Conservation (phyloP, 2,888 invertebrate genomes). For the Tipula vernalis region DNA sequence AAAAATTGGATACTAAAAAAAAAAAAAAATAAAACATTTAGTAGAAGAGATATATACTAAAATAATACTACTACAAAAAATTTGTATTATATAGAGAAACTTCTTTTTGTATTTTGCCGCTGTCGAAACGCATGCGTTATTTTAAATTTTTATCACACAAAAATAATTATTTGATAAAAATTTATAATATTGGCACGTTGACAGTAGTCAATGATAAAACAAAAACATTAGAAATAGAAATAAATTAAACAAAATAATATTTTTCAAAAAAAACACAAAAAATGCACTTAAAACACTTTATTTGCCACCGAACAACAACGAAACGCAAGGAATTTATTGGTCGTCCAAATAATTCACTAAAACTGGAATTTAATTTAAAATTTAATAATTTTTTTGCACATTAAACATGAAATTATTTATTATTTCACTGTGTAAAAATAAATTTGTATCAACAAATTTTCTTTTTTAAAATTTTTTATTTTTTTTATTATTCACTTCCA, state of each 20-base stretch:
- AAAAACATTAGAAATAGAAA: not conserved
- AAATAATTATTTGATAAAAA: constrained; percentile 9
- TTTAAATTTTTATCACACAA: not conserved
- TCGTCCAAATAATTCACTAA: not conserved
- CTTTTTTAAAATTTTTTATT: no score
- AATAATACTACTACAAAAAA: not conserved
- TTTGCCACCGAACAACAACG: not conserved
- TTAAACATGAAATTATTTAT: not conserved
- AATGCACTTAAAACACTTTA: not conserved
- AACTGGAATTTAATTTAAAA: not conserved
- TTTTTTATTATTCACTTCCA: not conserved
- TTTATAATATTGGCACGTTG: constrained; percentile 11
- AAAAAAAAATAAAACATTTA: not conserved
- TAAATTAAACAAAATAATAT: not conserved
- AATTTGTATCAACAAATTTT: not conserved
- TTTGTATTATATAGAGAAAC: not conserved
- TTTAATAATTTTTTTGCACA: not conserved
- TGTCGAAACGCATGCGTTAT: not conserved
- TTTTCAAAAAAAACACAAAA: not conserved
- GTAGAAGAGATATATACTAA: not conserved
- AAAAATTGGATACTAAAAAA: not conserved
- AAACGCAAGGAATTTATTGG: not conserved
- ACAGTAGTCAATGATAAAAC: constrained; percentile 9
- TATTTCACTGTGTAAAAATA: not conserved
- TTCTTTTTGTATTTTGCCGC: not conserved